Conservation (phyloP, 2,888 invertebrate species). For the Euzetes globulus region DNA sequence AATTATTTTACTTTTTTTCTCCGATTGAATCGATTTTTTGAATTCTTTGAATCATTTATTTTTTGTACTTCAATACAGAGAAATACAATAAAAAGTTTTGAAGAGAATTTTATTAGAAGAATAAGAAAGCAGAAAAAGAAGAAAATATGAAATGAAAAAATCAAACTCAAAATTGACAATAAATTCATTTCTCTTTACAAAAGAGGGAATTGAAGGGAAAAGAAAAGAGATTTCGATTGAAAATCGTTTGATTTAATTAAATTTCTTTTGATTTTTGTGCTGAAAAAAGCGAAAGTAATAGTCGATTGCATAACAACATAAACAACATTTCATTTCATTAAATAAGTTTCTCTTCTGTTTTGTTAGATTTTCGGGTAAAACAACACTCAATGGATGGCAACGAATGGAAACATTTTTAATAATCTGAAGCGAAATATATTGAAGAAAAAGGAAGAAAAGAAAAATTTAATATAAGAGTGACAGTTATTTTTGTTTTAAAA, state of each 20-base stretch:
- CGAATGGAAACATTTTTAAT: neutral
- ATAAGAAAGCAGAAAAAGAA: neutral
- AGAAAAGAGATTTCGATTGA: neutral
- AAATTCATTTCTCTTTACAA: neutral
- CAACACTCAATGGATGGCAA: neutral
- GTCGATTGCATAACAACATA: no score
- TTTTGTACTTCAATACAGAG: neutral
- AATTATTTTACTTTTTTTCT: neutral
- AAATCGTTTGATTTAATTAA: no score
- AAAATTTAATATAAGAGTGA: constrained; percentile 11
- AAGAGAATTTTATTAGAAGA: neutral
- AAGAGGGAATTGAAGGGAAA: neutral
- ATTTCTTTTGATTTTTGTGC: no score
- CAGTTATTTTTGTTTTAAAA: constrained; percentile 13
- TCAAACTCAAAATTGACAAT: neutral
- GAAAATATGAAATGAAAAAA: neutral
- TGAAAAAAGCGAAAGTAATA: no score
- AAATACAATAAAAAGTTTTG: neutral
- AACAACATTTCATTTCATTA: neutral
- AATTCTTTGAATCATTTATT: constrained; percentile 14
- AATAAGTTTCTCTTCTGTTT: no score
- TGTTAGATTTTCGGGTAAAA: neutral
- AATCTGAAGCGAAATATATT: neutral
- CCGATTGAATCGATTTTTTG: neutral
- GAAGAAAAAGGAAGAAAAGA: neutral